phyloP scores from a whole-genome alignment of 2,797 vertebrate species.

The Phrynocephalus forsythii region DNA sequence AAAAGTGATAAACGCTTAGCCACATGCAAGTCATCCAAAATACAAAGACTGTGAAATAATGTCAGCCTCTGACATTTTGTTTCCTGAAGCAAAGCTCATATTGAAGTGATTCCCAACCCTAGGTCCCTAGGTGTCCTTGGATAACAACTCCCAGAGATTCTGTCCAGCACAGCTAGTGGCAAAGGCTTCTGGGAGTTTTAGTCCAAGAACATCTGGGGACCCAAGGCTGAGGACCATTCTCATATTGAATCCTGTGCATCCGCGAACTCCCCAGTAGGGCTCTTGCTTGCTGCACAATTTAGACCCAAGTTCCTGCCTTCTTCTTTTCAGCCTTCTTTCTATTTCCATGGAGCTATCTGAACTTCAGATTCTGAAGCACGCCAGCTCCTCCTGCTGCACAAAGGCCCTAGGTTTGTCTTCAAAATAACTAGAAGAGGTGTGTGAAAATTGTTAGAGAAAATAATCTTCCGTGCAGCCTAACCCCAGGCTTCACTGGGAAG shows the following conservation, averaged over 20 bases:
- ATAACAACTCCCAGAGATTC: too few species aligned
- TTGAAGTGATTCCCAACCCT: too few species aligned
- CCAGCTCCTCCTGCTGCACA: neutral
- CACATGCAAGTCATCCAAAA: neutral
- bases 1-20: neutral
- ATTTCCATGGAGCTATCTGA: neutral
- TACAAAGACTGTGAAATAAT: neutral
- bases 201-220: too few species aligned
- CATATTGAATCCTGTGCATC: too few species aligned
- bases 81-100: neutral
- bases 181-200: too few species aligned
- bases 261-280: too few species aligned
- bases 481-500: too few species aligned
- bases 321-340: neutral
- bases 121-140: too few species aligned
- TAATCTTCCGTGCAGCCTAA: too few species aligned
- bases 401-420: neutral
- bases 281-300: neutral
- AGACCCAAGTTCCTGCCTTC: neutral
- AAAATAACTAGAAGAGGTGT: neutral
- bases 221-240: too few species aligned
- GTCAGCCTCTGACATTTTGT: neutral
- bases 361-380: neutral
- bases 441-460: neutral
- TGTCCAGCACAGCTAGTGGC: too few species aligned